Conservation (phyloP, 2,888 invertebrate species). For the Acronicta aceris region DNA sequence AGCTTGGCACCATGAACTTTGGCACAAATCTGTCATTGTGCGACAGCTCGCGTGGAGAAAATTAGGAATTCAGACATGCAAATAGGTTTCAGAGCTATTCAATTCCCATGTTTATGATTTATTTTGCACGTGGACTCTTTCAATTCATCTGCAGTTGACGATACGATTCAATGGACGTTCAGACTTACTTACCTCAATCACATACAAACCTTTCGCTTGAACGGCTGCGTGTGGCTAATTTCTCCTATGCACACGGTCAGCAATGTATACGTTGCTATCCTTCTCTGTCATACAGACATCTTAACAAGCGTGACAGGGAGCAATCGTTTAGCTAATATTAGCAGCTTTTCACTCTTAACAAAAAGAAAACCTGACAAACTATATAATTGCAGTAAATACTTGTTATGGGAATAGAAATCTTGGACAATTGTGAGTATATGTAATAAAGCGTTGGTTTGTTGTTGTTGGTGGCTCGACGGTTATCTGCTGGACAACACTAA, state of each 20-base stretch:
- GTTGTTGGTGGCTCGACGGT: background rate
- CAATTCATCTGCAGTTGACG: constrained; percentile 26
- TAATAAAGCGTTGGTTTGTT: constrained; percentile 19
- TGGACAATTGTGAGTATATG: constrained; percentile 16
- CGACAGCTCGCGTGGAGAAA: constrained; percentile 11
- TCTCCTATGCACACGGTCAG: constrained; percentile 55
- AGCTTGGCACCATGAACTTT: constrained; percentile 43
- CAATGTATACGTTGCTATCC: constrained; percentile 47
- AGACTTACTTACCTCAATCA: constrained; percentile 44
- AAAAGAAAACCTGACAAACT: constrained; percentile 50
- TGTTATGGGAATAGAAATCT: constrained; percentile 49
- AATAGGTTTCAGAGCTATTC: constrained; percentile 6
- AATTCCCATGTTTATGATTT: constrained; percentile 15
- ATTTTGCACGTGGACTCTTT: constrained; percentile 24
- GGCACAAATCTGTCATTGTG: constrained; percentile 29
- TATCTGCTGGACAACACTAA: background rate
- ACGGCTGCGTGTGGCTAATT: constrained; percentile 59
- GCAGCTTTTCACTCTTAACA: constrained; percentile 46
- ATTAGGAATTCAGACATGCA: constrained; percentile 5
- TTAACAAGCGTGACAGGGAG: constrained; percentile 29
- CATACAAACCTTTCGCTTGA: constrained; percentile 60
- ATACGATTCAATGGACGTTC: constrained; percentile 44
- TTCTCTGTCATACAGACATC: constrained; percentile 41
- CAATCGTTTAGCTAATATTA: constrained; percentile 37
- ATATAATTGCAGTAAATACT: constrained; percentile 52